Conservation (phyloP, 2,888 invertebrate genomes). For the Agapostemon virescens region DNA sequence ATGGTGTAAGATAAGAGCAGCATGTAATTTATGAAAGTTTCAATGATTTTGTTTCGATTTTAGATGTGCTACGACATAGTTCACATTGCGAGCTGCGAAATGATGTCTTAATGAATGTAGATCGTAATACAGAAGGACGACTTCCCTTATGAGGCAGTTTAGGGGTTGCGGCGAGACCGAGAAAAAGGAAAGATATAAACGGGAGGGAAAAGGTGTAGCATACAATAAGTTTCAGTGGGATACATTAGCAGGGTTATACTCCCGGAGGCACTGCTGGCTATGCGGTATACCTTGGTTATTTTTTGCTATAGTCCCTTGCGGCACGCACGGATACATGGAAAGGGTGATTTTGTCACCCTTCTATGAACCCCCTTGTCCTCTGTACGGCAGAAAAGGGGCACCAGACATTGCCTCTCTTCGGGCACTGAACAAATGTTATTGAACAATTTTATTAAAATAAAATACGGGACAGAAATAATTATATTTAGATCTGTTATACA, state of each 20-base stretch:
- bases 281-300: constrained; percentile 76
- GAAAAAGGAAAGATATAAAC: constrained; percentile 14
- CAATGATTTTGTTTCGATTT: neutral
- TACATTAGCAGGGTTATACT: constrained; percentile 76
- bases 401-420: constrained; percentile 3
- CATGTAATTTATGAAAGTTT: neutral
- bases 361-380: constrained; percentile 19
- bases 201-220: constrained; percentile 43
- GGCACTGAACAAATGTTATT: neutral
- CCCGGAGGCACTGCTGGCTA: constrained; percentile 69
- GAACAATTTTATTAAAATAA: neutral
- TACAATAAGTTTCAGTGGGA: constrained; percentile 67
- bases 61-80: neutral
- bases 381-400: neutral
- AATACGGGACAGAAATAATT: neutral
- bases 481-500: no score
- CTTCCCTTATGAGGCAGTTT: constrained; percentile 30
- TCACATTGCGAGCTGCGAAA: constrained; percentile 11
- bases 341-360: constrained; percentile 52
- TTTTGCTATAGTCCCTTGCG: constrained; percentile 73
- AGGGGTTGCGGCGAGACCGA: constrained; percentile 42
- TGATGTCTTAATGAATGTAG: constrained; percentile 50
- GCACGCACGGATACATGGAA: constrained; percentile 56
- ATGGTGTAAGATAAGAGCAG: no score
- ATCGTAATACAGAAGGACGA: constrained; percentile 65